Percentiles rank a stretch among this genome's conserved stretches.
Conservation (phyloP, 2,797 vertebrate genomes). For the Hylomyscus alleni region DNA sequence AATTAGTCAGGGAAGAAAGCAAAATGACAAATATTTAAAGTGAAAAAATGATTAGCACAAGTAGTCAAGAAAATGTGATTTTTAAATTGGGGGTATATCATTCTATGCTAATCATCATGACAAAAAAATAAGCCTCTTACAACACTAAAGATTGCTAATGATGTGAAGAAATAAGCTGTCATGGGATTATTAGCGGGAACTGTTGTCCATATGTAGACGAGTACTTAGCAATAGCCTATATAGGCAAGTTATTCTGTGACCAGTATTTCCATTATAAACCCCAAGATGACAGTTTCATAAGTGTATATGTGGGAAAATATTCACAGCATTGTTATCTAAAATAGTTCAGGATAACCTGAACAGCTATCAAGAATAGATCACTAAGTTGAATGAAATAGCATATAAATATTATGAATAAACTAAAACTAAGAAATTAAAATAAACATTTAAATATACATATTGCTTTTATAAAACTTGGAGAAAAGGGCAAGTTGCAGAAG, state of each 20-base stretch:
- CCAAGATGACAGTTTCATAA: not conserved
- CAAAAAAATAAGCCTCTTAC: slow-evolving; percentile 14
- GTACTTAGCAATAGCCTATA: not conserved
- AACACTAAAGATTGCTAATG: not conserved
- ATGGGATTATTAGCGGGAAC: not conserved
- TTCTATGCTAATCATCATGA: not conserved
- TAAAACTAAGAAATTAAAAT: not conserved
- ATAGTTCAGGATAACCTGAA: not conserved
- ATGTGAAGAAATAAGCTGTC: slow-evolving; percentile 18
- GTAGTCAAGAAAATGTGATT: not conserved
- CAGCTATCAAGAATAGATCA: not conserved
- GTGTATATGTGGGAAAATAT: not conserved
- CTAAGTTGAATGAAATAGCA: not conserved
- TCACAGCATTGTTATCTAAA: not conserved
- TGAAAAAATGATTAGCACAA: not conserved
- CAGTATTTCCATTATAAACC: not conserved
- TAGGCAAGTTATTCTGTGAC: not conserved
- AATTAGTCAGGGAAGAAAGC: slow-evolving; percentile 15
- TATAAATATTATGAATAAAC: not conserved
- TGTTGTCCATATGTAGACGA: not conserved
- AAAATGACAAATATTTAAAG: slow-evolving; percentile 27
- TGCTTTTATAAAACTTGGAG: not conserved
- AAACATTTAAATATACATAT: not conserved
- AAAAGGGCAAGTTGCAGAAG: not conserved
- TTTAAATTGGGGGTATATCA: not conserved